Conservation (phyloP, 2,797 vertebrate species). For the Bradypodion pumilum region DNA sequence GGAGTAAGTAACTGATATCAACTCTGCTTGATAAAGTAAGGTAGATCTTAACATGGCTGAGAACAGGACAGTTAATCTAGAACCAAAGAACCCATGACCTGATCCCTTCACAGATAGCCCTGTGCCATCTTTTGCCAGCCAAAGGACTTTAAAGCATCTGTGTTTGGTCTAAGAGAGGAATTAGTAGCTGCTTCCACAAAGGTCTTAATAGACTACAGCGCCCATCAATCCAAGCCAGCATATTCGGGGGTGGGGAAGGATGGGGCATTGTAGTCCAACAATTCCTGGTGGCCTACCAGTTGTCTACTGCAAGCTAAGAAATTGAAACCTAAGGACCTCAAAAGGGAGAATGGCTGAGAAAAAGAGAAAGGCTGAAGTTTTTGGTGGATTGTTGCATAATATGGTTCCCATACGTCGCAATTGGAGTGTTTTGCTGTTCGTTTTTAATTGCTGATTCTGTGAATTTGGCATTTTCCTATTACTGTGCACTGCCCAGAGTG, state of each 20-base stretch:
- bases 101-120: neutral
- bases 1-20: neutral
- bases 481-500: no score
- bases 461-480: no score
- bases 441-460: no score
- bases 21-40: neutral
- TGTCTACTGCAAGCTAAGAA: neutral
- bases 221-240: neutral
- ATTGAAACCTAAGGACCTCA: neutral
- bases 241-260: neutral
- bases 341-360: neutral
- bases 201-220: neutral
- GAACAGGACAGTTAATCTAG: neutral
- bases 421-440: no score
- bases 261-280: neutral
- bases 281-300: neutral
- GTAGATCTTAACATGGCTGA: neutral
- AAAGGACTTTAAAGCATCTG: neutral
- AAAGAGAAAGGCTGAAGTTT: neutral
- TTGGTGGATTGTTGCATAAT: no score
- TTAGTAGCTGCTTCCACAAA: neutral
- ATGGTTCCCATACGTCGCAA: no score
- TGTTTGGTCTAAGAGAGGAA: neutral
- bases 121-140: neutral
- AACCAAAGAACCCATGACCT: neutral